Conservation (phyloP, 2,888 invertebrate species). For the Scotopteryx bipunctaria region DNA sequence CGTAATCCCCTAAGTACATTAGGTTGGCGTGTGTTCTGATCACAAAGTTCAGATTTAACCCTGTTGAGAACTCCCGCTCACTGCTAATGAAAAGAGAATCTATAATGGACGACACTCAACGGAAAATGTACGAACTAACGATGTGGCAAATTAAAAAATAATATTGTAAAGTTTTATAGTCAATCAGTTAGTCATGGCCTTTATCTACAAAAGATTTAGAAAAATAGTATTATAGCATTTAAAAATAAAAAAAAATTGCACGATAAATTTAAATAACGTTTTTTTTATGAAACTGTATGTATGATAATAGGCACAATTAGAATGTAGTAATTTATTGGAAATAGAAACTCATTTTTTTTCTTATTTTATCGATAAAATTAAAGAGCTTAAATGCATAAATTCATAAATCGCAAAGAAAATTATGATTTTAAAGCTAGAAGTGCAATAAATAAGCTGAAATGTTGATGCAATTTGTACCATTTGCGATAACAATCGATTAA, state of each 20-base stretch:
- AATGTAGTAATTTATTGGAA: too few relatives aligned
- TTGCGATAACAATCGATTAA: constrained; percentile 2
- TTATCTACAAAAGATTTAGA: too few relatives aligned
- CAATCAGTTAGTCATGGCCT: too few relatives aligned
- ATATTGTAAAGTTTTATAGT: too few relatives aligned
- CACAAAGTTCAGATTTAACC: constrained; percentile 45
- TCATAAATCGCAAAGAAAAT: not conserved
- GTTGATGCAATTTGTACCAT: constrained; percentile 8
- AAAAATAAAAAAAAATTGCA: too few relatives aligned
- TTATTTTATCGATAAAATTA: not conserved
- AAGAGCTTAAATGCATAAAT: not conserved
- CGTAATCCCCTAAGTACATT: constrained; percentile 31
- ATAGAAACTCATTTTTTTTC: too few relatives aligned
- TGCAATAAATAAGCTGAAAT: constrained; percentile 3
- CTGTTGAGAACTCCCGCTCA: constrained; percentile 50
- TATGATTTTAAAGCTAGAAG: not conserved
- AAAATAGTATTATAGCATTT: too few relatives aligned
- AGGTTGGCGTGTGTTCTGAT: constrained; percentile 34
- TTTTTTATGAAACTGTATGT: too few relatives aligned
- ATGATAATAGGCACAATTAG: too few relatives aligned
- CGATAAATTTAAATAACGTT: too few relatives aligned
- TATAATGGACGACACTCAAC: constrained; percentile 55
- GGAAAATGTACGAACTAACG: constrained; percentile 24
- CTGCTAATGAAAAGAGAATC: constrained; percentile 67
- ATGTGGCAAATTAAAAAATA: constrained; percentile 43